Percentiles rank a stretch among this genome's conserved stretches.
Conservation (phyloP, 1,140 invertebrate species). For the Neocloeon triangulifer region DNA sequence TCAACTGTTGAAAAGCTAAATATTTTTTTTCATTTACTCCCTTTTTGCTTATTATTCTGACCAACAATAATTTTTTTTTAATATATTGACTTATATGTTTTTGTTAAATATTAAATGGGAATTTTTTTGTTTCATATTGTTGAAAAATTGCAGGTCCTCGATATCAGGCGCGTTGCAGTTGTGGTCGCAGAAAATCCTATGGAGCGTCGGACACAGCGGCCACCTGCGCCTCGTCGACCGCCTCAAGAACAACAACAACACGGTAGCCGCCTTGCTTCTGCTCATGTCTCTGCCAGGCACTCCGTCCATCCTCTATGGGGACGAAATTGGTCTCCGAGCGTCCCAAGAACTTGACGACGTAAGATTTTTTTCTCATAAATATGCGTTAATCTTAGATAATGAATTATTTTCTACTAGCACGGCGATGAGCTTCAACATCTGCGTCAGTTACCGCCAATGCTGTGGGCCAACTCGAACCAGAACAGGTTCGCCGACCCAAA, state of each 20-base stretch:
- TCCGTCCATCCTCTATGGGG: slow-evolving; percentile 57
- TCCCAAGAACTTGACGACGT: slow-evolving; percentile 13
- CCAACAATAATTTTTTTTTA: no score
- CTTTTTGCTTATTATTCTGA: no score
- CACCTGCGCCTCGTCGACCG: slow-evolving; percentile 29
- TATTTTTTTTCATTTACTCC: no score
- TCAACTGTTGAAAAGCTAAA: no score
- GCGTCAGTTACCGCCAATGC: slow-evolving; percentile 40
- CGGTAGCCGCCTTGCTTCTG: slow-evolving; percentile 33
- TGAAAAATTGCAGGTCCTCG: no score
- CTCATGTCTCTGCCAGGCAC: slow-evolving; percentile 56
- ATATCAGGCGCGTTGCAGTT: no score
- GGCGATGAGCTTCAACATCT: slow-evolving; percentile 31
- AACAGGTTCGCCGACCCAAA: slow-evolving; percentile 21
- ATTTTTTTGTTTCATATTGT: no score
- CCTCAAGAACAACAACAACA: slow-evolving; percentile 27
- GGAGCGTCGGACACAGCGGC: slow-evolving; percentile 40
- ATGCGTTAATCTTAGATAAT: no score
- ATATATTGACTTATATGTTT: no score
- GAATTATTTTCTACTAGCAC: slow-evolving; percentile 7
- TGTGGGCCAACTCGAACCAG: slow-evolving; percentile 17
- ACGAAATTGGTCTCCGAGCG: slow-evolving; percentile 39
- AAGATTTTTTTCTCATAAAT: slow-evolving; percentile 5
- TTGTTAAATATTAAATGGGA: no score
- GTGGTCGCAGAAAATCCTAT: no score